Conservation (phyloP, 2,113 vertebrate species). For the Pyrgilauda ruficollis region DNA sequence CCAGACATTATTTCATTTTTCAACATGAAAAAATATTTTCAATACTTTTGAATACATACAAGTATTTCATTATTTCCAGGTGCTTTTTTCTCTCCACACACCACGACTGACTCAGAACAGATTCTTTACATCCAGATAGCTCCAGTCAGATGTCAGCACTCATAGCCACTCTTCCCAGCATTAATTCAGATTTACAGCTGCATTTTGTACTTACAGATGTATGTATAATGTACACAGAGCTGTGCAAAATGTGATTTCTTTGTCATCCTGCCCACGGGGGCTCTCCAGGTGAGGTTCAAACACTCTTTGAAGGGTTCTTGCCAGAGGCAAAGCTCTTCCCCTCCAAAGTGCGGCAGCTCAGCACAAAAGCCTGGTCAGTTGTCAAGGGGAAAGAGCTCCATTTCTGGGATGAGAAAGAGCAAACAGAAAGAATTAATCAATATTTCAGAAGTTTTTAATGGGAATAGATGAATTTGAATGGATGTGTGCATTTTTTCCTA, state of each 20-base stretch:
- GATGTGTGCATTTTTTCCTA: not conserved
- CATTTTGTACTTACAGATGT: not conserved
- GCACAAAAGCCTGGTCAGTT: not conserved
- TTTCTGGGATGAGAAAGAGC: not conserved
- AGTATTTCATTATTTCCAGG: not conserved
- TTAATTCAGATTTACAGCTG: not conserved
- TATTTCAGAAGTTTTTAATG: not conserved
- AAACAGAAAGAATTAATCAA: not conserved
- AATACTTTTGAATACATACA: not conserved
- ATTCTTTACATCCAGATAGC: not conserved
- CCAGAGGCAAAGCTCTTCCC: not conserved
- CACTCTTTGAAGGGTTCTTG: not conserved
- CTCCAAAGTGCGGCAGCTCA: not conserved
- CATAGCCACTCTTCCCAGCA: accelerated
- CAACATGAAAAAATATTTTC: not conserved
- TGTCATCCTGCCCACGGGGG: not conserved
- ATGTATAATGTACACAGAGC: too few species aligned
- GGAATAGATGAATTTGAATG: not conserved
- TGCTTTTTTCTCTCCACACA: not conserved
- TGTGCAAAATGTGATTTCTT: not conserved
- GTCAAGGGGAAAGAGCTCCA: not conserved
- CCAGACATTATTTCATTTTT: not conserved
- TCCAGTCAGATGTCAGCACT: not conserved
- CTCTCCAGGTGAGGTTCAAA: not conserved
- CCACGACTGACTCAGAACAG: not conserved